Percentiles rank a stretch among this genome's conserved stretches.
Evolutionary conservation across 2,797 vertebrate genomes (phyloP).

Genomic region (Gymnopithys bicolor): DNA sequence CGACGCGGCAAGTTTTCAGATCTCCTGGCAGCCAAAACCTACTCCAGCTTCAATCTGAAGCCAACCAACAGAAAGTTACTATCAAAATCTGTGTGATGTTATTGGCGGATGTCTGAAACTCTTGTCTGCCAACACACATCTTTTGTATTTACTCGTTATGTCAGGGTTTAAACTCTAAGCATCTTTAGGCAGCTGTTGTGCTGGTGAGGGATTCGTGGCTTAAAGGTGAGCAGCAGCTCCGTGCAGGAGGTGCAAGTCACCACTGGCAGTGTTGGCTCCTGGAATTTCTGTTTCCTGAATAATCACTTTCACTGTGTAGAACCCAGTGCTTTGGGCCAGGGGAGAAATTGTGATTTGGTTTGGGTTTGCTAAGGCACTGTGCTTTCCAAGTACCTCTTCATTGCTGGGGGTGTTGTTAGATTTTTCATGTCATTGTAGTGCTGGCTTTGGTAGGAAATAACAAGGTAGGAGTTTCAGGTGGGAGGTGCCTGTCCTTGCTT

Average conservation of each 20-base stretch:
- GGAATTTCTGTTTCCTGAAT: neutral
- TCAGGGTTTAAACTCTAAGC: neutral
- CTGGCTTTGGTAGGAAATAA: neutral
- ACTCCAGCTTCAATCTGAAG: neutral
- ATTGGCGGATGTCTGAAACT: neutral
- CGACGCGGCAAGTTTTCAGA: neutral
- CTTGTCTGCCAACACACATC: neutral
- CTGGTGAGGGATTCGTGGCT: neutral
- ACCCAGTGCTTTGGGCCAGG: neutral
- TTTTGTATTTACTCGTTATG: neutral
- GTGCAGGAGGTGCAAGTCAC: neutral
- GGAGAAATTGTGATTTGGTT: neutral
- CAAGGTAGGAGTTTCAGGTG: neutral
- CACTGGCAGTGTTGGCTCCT: neutral
- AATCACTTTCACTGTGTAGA: neutral
- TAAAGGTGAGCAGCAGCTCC: neutral
- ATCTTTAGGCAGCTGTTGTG: neutral
- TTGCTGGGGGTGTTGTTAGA: neutral
- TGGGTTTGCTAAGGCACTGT: neutral
- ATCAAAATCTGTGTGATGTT: neutral
- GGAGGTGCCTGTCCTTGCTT: neutral
- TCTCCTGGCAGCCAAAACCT: neutral
- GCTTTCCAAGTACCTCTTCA: neutral
- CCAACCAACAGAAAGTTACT: neutral
- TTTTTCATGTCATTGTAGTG: neutral